A percentile compares a stretch with the other conserved stretches of the same genome.
Conservation (phyloP, 2,113 vertebrate genomes). For the Vanacampus margaritifer region DNA sequence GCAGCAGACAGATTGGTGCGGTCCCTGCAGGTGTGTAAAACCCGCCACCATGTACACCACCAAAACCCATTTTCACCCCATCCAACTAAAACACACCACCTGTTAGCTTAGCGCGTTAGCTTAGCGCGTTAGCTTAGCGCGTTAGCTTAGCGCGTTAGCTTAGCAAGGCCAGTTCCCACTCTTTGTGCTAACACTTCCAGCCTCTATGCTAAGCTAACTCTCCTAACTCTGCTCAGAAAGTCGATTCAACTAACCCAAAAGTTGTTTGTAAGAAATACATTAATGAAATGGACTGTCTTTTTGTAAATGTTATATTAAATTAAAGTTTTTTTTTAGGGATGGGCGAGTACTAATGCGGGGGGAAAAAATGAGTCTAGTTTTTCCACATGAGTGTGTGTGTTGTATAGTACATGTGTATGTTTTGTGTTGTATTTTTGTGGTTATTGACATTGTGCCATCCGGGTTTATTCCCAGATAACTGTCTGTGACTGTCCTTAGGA, state of each 20-base stretch:
- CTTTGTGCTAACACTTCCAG: neutral
- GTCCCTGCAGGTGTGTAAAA: constrained; percentile 97
- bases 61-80: constrained; percentile 49
- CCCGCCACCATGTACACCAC: constrained; percentile 56
- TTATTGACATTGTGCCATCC: constrained; percentile 77
- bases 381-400: constrained; percentile 4
- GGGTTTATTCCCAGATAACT: constrained; percentile 89
- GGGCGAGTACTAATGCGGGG: no score
- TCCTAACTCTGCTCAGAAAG: neutral
- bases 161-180: neutral
- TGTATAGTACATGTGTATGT: constrained; percentile 16
- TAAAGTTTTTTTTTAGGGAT: no score
- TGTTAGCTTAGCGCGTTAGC: no score
- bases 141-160: neutral
- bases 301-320: no score
- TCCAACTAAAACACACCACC: neutral
- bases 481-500: constrained; percentile 96
- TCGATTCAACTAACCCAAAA: neutral
- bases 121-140: neutral
- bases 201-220: neutral
- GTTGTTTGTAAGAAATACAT: neutral
- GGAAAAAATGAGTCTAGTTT: no score
- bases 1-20: constrained; percentile 99
- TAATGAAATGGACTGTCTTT: no score
- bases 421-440: constrained; percentile 28